phyloP scores from a whole-genome alignment of 2,888 invertebrate species.

The Aphodius sticticus region DNA sequence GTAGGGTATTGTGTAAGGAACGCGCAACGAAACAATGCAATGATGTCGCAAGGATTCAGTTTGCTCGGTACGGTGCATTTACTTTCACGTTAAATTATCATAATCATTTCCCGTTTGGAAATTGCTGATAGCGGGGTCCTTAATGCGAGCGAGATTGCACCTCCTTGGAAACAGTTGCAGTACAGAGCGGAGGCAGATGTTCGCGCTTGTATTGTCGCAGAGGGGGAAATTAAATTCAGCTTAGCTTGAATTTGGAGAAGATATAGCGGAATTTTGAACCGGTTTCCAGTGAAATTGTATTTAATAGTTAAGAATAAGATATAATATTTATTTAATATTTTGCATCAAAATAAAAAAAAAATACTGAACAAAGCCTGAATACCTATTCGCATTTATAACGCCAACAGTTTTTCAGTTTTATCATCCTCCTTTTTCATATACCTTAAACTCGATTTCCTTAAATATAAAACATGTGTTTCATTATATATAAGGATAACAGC shows the following conservation, averaged over 20 bases:
- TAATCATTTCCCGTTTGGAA: conserved; percentile 26
- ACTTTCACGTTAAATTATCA: conserved; percentile 17
- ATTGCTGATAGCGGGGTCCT: conserved; percentile 19
- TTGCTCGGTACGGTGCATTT: conserved; percentile 8
- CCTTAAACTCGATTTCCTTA: too few species aligned
- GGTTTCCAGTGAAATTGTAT: neutral
- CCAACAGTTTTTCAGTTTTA: too few species aligned
- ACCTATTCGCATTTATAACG: too few species aligned
- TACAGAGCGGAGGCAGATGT: neutral
- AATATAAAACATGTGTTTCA: too few species aligned
- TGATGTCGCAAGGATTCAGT: neutral
- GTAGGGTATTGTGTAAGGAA: neutral
- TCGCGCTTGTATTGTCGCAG: neutral
- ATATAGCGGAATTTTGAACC: neutral
- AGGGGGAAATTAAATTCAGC: neutral
- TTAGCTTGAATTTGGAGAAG: neutral
- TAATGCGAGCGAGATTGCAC: conserved; percentile 4
- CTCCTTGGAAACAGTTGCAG: conserved; percentile 19
- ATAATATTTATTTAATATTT: too few species aligned
- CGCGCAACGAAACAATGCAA: neutral
- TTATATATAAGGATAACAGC: too few species aligned
- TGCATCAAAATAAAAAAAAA: neutral
- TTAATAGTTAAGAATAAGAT: neutral
- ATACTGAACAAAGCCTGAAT: too few species aligned
- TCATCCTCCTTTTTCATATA: too few species aligned